Conservation (phyloP, 2,888 invertebrate species). For the Diachrysia chrysitis region DNA sequence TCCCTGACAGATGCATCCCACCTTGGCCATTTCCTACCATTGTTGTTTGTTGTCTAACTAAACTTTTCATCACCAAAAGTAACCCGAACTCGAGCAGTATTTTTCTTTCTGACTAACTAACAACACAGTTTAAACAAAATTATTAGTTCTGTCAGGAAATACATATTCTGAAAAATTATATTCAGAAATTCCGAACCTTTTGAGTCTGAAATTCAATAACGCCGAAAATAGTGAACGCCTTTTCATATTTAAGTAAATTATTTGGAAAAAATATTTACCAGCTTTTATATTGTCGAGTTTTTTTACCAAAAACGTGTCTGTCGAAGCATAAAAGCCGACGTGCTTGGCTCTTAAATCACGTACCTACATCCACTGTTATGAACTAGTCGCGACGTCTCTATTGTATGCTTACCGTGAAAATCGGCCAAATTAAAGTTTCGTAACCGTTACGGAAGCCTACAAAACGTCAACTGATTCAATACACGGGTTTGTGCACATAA, state of each 20-base stretch:
- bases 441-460: constrained; percentile 71
- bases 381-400: constrained; percentile 60
- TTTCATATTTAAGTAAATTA: constrained; percentile 24
- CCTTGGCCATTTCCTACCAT: constrained; percentile 58
- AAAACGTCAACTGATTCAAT: constrained; percentile 46
- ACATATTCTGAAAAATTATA: neutral
- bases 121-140: too few species aligned
- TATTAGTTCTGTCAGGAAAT: neutral
- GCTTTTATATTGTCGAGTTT: constrained; percentile 19
- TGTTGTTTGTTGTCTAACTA: constrained; percentile 36
- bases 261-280: constrained; percentile 13
- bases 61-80: constrained; percentile 16
- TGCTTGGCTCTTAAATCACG: constrained; percentile 62
- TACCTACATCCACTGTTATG: constrained; percentile 55
- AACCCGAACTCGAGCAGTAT: neutral
- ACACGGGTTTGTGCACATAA: constrained; percentile 25
- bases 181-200: neutral
- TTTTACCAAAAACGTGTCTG: constrained; percentile 45
- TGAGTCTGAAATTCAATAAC: neutral
- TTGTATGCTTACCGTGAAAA: constrained; percentile 74
- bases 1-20: constrained; percentile 19
- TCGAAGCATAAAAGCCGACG: constrained; percentile 62
- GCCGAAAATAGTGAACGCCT: neutral
- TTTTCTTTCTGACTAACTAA: too few species aligned
- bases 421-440: constrained; percentile 70